A percentile compares a stretch with the other conserved stretches of the same genome.
Evolutionary conservation across 2,797 vertebrate genomes (phyloP).

Genomic region (Coccyzus lansbergi): DNA sequence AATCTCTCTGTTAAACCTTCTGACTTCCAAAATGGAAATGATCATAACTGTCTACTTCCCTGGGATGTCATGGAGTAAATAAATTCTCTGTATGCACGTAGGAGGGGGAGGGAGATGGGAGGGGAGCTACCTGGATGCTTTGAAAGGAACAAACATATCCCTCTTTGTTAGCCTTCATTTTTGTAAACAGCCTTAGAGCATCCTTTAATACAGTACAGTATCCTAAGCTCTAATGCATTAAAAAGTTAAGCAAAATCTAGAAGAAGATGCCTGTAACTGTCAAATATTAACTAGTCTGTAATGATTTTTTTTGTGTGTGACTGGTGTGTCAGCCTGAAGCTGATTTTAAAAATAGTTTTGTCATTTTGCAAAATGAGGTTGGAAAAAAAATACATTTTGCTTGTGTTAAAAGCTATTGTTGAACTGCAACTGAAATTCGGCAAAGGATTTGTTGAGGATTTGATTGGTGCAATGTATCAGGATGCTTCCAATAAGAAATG

Average conservation of each 20-base stretch:
- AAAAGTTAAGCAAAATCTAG: background rate
- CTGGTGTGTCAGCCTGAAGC: background rate
- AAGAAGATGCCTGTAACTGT: background rate
- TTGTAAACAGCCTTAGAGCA: background rate
- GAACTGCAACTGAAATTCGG: background rate
- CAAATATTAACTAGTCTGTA: slow-evolving; percentile 20
- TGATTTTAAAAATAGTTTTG: slow-evolving; percentile 7
- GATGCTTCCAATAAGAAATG: background rate
- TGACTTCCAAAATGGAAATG: slow-evolving; percentile 26
- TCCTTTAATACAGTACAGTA: background rate
- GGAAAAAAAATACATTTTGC: background rate
- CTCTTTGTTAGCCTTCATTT: background rate
- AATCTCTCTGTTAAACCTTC: slow-evolving; percentile 16
- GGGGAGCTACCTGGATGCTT: background rate
- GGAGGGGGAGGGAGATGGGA: no score
- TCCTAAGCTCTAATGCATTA: background rate
- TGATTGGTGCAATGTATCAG: background rate
- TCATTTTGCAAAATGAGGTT: slow-evolving; percentile 3
- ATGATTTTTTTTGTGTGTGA: background rate
- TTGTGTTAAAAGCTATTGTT: background rate
- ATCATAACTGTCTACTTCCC: slow-evolving; percentile 3
- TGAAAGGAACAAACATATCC: background rate
- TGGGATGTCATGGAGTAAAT: background rate
- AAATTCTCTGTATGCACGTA: background rate
- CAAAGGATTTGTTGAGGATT: background rate